phyloP scores from a whole-genome alignment of 2,888 invertebrate genomes.

The Phymatocera aterrima region DNA sequence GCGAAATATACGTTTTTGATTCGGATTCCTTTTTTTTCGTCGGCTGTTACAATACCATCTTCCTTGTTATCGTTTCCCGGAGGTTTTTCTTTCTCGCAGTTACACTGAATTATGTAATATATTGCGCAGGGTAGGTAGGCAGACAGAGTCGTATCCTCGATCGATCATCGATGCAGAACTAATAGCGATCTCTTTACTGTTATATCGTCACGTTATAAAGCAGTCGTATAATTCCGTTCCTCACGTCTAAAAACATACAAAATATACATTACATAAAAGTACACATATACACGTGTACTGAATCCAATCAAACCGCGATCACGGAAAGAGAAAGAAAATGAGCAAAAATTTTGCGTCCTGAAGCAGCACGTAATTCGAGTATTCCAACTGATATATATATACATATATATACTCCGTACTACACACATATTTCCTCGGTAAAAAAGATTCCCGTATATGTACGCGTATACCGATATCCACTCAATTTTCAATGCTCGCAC shows the following conservation, averaged over 20 bases:
- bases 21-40: no score
- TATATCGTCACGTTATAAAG: neutral
- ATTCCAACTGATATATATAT: neutral
- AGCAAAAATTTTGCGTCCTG: no score
- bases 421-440: neutral
- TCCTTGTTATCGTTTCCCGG: neutral
- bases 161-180: constrained; percentile 18
- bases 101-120: neutral
- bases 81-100: neutral
- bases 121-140: no score
- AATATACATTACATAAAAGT: neutral
- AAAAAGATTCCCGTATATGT: neutral
- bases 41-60: neutral
- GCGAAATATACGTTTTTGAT: neutral
- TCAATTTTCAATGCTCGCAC: neutral
- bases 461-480: neutral
- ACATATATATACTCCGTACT: neutral
- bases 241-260: neutral
- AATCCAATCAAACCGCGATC: no score
- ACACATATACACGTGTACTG: no score
- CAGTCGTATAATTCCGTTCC: neutral
- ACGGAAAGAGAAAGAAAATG: neutral
- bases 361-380: no score
- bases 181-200: constrained; percentile 15
- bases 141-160: no score